These are phyloP conservation scores for Colistium nudipinnis DNA, from an alignment of 2,113 vertebrate species.

Conservation along the genomic window DNA sequence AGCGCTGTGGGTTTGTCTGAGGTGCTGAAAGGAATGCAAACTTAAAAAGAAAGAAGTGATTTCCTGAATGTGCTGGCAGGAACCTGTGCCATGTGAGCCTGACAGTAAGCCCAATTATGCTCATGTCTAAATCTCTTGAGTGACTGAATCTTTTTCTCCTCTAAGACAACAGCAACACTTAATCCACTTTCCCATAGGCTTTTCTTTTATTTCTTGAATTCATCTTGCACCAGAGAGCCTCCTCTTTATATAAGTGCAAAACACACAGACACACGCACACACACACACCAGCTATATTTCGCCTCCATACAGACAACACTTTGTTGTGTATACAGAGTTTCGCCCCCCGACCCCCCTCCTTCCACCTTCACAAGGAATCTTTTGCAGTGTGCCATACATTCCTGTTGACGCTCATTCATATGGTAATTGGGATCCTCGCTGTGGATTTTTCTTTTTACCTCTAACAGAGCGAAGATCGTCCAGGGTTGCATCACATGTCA, in stretches of 20 bases:
- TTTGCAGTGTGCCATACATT: constrained; percentile 71
- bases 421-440: constrained; percentile 70
- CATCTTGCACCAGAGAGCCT: constrained; percentile 30
- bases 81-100: constrained; percentile 44
- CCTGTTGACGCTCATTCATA: constrained; percentile 71
- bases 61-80: constrained; percentile 48
- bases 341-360: background rate
- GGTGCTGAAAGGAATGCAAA: constrained; percentile 50
- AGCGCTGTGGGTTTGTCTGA: constrained; percentile 39
- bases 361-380: constrained; percentile 50
- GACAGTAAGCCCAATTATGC: constrained; percentile 48
- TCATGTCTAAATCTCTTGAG: constrained; percentile 48
- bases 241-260: constrained; percentile 59
- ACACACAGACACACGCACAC: too few relatives aligned
- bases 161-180: constrained; percentile 46
- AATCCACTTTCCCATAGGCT: constrained; percentile 66
- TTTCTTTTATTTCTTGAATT: constrained; percentile 14
- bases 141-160: constrained; percentile 31
- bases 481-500: constrained; percentile 71
- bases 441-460: constrained; percentile 67
- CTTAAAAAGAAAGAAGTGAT: constrained; percentile 19
- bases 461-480: constrained; percentile 51
- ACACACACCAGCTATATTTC: constrained; percentile 60
- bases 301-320: constrained; percentile 61
- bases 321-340: constrained; percentile 62